Percentiles rank a stretch among this genome's conserved stretches.
Conservation (phyloP, 2,113 vertebrate species). For the Malurus alboscapulatus region DNA sequence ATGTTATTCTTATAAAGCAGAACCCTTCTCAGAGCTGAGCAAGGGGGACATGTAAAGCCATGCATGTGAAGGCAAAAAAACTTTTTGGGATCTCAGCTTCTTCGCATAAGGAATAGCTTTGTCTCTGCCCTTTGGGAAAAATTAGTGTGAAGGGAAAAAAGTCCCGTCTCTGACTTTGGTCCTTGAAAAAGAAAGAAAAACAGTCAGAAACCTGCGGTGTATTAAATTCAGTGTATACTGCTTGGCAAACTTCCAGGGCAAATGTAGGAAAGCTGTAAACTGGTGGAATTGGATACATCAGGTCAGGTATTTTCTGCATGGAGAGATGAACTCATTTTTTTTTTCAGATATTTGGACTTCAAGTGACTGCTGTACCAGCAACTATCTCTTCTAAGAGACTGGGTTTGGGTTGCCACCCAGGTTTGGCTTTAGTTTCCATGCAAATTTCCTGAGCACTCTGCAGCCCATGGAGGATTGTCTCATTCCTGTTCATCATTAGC, state of each 20-base stretch:
- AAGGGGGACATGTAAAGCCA: slow-evolving; percentile 5
- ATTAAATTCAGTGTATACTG: not conserved
- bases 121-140: not conserved
- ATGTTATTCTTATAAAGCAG: slow-evolving; percentile 65
- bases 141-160: not conserved
- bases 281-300: not conserved
- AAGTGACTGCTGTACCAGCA: not conserved
- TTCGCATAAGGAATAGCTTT: slow-evolving; percentile 32
- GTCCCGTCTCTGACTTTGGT: not conserved
- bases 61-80: not conserved
- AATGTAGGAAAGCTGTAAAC: slow-evolving; percentile 4
- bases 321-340: not conserved
- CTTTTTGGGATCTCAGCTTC: not conserved
- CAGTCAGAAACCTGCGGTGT: not conserved
- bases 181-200: slow-evolving; percentile 33
- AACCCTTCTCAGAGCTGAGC: slow-evolving; percentile 12
- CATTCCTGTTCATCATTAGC: not conserved
- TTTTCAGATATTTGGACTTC: not conserved
- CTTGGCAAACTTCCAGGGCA: slow-evolving; percentile 1
- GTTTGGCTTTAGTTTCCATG: not conserved
- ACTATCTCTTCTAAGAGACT: not conserved
- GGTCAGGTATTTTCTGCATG: not conserved
- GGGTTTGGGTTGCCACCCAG: not conserved
- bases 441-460: not conserved
- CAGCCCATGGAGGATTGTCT: not conserved